A percentile compares a stretch with the other conserved stretches of the same genome.
Conservation (phyloP, 2,888 invertebrate genomes). For the Melinaea menophilus region DNA sequence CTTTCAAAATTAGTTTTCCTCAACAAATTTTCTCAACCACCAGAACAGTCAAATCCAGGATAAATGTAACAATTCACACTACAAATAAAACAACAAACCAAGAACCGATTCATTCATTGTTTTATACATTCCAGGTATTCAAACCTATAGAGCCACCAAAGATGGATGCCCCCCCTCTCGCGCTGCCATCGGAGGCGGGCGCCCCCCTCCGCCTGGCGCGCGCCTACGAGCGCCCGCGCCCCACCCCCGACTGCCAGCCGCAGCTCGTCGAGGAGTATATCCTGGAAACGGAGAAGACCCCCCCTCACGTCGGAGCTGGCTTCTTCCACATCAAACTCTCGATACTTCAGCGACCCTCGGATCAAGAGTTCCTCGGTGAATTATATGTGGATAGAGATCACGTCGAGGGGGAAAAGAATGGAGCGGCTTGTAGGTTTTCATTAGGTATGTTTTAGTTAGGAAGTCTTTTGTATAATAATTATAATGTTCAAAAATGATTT, state of each 20-base stretch:
- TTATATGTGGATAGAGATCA: conserved; percentile 93
- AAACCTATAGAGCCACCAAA: conserved; percentile 81
- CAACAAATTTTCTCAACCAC: too few species aligned
- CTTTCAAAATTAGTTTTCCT: too few species aligned
- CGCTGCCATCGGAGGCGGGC: conserved; percentile 71
- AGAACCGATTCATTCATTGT: background rate
- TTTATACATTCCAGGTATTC: conserved; percentile 66
- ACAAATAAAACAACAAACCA: too few species aligned
- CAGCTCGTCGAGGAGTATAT: conserved; percentile 92
- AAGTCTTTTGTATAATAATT: too few species aligned
- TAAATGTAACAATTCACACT: too few species aligned
- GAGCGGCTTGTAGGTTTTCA: conserved; percentile 88
- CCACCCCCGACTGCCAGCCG: conserved; percentile 85
- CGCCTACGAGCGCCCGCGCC: conserved; percentile 80
- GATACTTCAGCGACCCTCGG: conserved; percentile 90
- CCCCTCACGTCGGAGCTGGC: conserved; percentile 79
- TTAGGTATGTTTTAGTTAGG: conserved; percentile 60
- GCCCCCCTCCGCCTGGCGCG: conserved; percentile 62
- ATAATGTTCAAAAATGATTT: too few species aligned
- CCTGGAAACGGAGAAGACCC: conserved; percentile 87
- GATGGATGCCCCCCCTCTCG: conserved; percentile 78
- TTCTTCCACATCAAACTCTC: conserved; percentile 92
- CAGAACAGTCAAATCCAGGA: too few species aligned
- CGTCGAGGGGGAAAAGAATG: conserved; percentile 85
- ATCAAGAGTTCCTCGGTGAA: conserved; percentile 93